These are phyloP conservation scores for Geococcyx californianus DNA, from an alignment of 2,113 vertebrate genomes.

Conservation along the genomic window DNA sequence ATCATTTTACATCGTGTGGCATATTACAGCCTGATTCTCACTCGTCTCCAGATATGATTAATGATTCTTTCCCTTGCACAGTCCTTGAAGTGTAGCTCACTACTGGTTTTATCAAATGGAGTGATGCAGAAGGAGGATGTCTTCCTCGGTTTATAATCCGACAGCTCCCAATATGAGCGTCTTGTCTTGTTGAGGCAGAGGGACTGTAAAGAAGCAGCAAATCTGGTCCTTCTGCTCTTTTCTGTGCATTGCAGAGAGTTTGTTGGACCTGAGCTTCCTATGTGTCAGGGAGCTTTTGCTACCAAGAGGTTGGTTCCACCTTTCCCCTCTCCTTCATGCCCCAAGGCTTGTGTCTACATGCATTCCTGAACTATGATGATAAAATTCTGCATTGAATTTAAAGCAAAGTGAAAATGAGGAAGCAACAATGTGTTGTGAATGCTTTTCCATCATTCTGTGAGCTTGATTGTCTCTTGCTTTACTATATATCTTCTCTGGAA, in stretches of 20 bases:
- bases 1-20: neutral
- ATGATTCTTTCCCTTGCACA: neutral
- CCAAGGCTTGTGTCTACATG: fast-evolving
- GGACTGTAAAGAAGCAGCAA: neutral
- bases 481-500: neutral
- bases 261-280: neutral
- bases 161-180: neutral
- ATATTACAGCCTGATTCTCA: neutral
- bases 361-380: neutral
- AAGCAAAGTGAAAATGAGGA: neutral
- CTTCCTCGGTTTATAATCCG: neutral
- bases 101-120: neutral
- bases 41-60: neutral
- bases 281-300: neutral
- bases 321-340: neutral
- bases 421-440: neutral
- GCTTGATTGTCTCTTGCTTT: slow-evolving; percentile 9
- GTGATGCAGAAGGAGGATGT: neutral
- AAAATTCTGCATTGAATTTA: slow-evolving; percentile 30
- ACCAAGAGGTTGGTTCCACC: neutral
- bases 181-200: neutral
- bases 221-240: neutral
- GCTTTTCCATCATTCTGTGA: neutral
- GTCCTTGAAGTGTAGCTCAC: neutral
- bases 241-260: neutral